Base-by-base conservation (phyloP, 1,140 invertebrate species). In the Mycetomoellerius zeteki region DNA sequence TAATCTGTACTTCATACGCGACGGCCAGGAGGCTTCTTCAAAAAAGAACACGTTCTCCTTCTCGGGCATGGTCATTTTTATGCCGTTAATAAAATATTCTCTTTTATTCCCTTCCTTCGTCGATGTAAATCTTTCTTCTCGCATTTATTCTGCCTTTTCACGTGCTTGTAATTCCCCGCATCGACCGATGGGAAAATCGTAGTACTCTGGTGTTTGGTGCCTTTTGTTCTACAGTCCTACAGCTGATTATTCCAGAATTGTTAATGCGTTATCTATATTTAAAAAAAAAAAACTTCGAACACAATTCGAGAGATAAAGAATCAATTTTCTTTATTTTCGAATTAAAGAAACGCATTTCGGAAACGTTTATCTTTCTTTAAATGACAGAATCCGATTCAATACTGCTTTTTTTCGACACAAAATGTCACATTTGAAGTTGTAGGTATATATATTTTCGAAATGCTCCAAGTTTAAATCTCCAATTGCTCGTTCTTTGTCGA, bases 81-180 rank as follows among this genome's bases (percentile, higher is more conserved):
- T 60, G 80, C 69, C 69, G 37, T 84, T 84, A 84, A 84, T 84
- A 84, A 75, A 84, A 84, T 84, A 84, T 84, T 84, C 80, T 21
- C 80, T 60, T 84, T 84, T 60, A 71, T 75, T 75, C 56, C 54
- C 69, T 50, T 84, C 56, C 80, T 75, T 75, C 37, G 24, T 72
- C 80, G 69, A 84, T 84, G 69, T 75, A 75, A 75, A 84, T 75
- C 54, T 84, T 84, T 75, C 80, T 84, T 84, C 37, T 84, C 69
- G 80, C 54, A 60, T 84, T 75, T 75, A 84, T 84, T 84, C 80
- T 60, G n/a, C 37, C 69, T 75, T 84, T 84, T 75, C 37, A 60
- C 56, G 54, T 73, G 37, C 69, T 47, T 75, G 24, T 75, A 84
- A 84, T 73, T 84, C 54, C 27, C 24, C 69, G 24, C 37, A 73